These are phyloP conservation scores for Vollenhovia emeryi DNA, from an alignment of 1,140 invertebrate genomes.

Conservation along the genomic window DNA sequence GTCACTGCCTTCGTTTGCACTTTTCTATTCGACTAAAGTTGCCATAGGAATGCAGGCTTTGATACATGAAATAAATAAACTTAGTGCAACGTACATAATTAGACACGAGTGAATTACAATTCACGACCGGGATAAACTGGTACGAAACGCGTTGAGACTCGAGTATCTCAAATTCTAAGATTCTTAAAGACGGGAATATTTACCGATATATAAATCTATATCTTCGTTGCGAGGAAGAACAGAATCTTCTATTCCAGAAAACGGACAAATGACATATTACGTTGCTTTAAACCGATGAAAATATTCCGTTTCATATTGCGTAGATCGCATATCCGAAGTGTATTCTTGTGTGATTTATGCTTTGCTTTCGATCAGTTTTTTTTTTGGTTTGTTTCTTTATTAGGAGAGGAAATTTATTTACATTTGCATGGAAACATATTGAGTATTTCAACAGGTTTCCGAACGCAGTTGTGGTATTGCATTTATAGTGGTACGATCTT, in stretches of 20 bases:
- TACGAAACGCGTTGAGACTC: constrained; percentile 1
- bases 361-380: constrained; percentile 16
- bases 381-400: not conserved
- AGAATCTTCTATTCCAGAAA: not conserved
- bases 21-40: constrained; percentile 72
- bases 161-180: constrained; percentile 11
- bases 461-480: constrained; percentile 29
- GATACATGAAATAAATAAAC: not conserved
- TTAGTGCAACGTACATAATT: constrained; percentile 18
- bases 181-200: constrained; percentile 19
- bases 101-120: constrained; percentile 17
- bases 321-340: constrained; percentile 33
- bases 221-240: not conserved
- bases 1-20: constrained; percentile 69
- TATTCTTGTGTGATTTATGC: constrained; percentile 37
- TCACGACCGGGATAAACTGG: not conserved
- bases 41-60: constrained; percentile 66
- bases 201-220: constrained; percentile 1
- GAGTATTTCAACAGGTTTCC: constrained; percentile 50
- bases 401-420: constrained; percentile 45
- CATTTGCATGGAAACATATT: constrained; percentile 54
- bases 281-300: constrained; percentile 40
- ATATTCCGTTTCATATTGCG: constrained; percentile 51
- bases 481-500: constrained; percentile 49
- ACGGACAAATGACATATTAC: not conserved